These are phyloP conservation scores for Acleris emargana DNA, from an alignment of 2,888 invertebrate genomes.

Conservation along the genomic window DNA sequence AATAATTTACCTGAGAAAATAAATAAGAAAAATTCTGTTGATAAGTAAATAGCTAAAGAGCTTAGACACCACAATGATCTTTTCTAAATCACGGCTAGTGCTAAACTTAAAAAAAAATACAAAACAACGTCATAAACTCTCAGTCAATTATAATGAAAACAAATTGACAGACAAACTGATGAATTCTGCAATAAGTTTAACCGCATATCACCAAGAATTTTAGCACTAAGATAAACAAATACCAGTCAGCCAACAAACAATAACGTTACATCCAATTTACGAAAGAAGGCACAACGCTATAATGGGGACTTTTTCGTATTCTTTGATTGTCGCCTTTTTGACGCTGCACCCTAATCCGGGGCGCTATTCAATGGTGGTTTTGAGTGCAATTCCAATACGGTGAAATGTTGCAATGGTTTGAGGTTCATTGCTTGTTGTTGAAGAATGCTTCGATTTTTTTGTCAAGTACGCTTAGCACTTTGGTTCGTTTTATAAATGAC, in stretches of 20 bases:
- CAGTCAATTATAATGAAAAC: too few species aligned
- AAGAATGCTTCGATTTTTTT: background rate
- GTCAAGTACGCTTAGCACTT: too few species aligned
- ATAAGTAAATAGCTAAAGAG: too few species aligned
- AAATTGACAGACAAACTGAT: too few species aligned
- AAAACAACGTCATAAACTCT: too few species aligned
- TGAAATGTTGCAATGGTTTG: background rate
- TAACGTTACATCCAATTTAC: slow-evolving; percentile 41
- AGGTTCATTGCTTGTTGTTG: slow-evolving; percentile 15
- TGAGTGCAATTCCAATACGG: background rate
- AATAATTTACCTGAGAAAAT: too few species aligned
- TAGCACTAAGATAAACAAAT: slow-evolving; percentile 6
- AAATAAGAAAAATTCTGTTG: too few species aligned
- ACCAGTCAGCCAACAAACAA: slow-evolving; percentile 15
- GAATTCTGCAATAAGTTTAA: too few species aligned
- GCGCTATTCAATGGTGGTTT: background rate
- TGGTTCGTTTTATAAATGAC: too few species aligned
- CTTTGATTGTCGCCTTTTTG: slow-evolving; percentile 49
- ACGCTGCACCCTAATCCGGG: slow-evolving; percentile 14
- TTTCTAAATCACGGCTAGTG: too few species aligned
- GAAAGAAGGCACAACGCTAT: slow-evolving; percentile 43
- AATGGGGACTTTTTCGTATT: slow-evolving; percentile 46
- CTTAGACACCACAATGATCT: too few species aligned
- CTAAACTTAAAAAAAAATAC: too few species aligned
- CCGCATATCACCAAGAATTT: background rate